These are phyloP conservation scores for Porites cylindrica DNA, from an alignment of 92 coral and sea anemone genomes.

Conservation along the genomic window DNA sequence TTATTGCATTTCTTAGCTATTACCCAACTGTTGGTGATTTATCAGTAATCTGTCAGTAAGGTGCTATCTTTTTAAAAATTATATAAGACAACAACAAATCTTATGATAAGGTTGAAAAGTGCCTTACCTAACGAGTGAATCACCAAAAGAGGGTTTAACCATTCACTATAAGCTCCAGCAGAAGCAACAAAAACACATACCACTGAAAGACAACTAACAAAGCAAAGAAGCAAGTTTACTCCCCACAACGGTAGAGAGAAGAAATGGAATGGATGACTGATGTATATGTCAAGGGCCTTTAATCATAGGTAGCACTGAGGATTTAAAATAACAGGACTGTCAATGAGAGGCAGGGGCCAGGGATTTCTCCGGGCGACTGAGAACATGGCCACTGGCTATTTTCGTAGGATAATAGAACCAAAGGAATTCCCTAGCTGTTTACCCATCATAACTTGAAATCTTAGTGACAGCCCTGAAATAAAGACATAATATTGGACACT, in stretches of 20 bases:
- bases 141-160: slow-evolving; percentile 67
- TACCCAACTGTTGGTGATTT: too few species aligned
- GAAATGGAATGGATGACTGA: slow-evolving; percentile 51
- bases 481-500: too few species aligned
- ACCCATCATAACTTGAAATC: too few species aligned
- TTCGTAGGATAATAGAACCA: too few species aligned
- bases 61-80: too few species aligned
- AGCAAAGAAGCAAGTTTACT: slow-evolving; percentile 34
- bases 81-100: too few species aligned
- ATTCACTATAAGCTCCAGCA: slow-evolving; percentile 39
- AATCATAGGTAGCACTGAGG: background rate
- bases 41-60: too few species aligned
- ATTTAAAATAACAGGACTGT: background rate
- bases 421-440: too few species aligned
- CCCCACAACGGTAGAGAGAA: slow-evolving; percentile 61
- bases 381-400: too few species aligned
- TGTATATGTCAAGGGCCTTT: slow-evolving; percentile 36
- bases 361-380: too few species aligned
- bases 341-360: background rate
- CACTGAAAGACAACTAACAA: slow-evolving; percentile 59
- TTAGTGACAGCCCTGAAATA: too few species aligned
- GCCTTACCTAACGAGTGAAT: slow-evolving; percentile 77
- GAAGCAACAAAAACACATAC: slow-evolving; percentile 53
- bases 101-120: background rate
- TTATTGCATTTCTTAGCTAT: too few species aligned